These are phyloP conservation scores for Eptesicus fuscus DNA, from an alignment of 2,113 vertebrate species.

Conservation along the genomic window DNA sequence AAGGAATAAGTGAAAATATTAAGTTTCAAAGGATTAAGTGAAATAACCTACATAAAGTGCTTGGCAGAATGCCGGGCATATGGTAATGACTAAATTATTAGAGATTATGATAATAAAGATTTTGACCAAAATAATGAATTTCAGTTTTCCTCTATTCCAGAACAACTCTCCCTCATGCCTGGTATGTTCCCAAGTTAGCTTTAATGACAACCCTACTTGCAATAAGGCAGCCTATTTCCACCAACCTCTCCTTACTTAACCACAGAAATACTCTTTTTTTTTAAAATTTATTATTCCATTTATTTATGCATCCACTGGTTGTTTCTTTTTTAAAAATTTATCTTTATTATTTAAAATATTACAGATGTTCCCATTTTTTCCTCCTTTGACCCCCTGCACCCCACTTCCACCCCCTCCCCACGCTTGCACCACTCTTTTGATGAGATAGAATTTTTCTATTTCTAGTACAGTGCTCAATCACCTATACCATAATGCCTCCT, in stretches of 20 bases:
- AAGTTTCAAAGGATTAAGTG: background rate
- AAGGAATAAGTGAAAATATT: too few species aligned
- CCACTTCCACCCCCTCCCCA: too few species aligned
- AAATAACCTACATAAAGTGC: background rate
- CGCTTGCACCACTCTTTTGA: background rate
- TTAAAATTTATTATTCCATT: too few species aligned
- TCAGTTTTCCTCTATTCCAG: background rate
- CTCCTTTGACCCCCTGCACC: too few species aligned
- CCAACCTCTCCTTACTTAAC: background rate
- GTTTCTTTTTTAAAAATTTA: too few species aligned
- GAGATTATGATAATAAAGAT: background rate
- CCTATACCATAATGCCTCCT: background rate
- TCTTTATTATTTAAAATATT: too few species aligned
- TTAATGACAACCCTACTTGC: background rate
- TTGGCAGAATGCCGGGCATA: background rate
- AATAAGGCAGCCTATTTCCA: background rate
- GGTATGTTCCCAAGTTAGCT: background rate
- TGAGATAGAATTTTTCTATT: background rate
- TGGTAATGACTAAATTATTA: background rate
- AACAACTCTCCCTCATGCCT: background rate
- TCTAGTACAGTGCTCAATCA: background rate
- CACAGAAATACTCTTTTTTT: too few species aligned
- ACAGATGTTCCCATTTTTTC: too few species aligned
- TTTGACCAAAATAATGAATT: background rate
- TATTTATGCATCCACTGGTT: too few species aligned